Base-by-base conservation (phyloP, 2,113 vertebrate genomes). In the Microtus pennsylvanicus region DNA sequence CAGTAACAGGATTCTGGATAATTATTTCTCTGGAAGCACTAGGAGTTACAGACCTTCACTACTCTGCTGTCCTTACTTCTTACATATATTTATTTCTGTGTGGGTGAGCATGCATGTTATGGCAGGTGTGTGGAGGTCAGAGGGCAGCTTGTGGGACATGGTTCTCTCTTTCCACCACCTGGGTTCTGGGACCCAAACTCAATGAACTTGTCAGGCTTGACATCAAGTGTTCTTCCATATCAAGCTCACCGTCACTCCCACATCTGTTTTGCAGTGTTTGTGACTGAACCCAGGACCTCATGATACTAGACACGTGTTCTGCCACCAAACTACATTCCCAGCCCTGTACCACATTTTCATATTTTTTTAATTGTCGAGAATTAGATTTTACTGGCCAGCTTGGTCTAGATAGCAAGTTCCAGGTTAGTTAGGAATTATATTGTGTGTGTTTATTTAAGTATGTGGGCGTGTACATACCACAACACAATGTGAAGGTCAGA, bases 1-100 rank as follows among this genome's bases (percentile, higher is more conserved):
- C 10, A 70, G 13, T 52, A 55, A 93, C 24, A 96, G 76, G 52
- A 94, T 89, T 94, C 50, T 86, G 80, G 52, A n/a, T 58, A 22
- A 38, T 82, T 38, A 26, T 26, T 61, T 61, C 55, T 89, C 22
- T 94, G 52, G 61, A 89, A 93, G 33, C 67, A 95, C 24, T 76
- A 81, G 30, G 55, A 26, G 26, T 33, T 19, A 77, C 45, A 78
- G 38, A 22, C 26, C 26, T 21, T 47, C 28, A 33, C 28, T 16
- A 86, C 61, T 47, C 21, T 47, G 28, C 17, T 35, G 63, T 3
- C 9, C 28, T 67, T 28, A 45, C 61, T 67, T 33, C 50, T 47
- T 47, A 3, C 9, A 85, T 33, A 4, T 65, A 65, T 45, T 30
- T 65, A 65, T 45, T 30, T 30, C 22, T 83, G 35, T 83, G 21